These are phyloP conservation scores for Halichondria panicea DNA, from an alignment of 37 sponge, comb jelly and placozoan genomes.

Conservation along the genomic window DNA sequence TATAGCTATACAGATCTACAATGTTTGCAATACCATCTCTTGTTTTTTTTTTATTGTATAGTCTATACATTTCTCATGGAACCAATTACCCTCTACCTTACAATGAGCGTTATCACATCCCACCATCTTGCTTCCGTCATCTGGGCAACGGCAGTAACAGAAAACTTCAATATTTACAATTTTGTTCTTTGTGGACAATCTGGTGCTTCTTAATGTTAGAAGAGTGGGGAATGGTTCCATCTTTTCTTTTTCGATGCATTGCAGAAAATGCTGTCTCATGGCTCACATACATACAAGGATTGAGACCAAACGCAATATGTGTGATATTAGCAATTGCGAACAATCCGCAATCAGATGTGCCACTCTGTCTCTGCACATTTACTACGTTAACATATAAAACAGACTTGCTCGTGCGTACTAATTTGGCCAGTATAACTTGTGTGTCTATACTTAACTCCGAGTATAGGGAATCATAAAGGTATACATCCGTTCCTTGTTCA, in stretches of 20 bases:
- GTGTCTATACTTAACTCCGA: too few species aligned
- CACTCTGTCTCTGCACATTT: not conserved
- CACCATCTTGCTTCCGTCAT: too few species aligned
- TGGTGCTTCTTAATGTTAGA: not conserved
- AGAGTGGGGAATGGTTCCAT: not conserved
- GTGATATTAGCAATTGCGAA: constrained; percentile 15
- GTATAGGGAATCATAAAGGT: constrained; percentile 25
- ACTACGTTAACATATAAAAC: not conserved
- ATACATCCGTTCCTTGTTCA: not conserved
- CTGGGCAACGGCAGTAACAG: not conserved
- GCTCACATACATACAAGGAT: not conserved
- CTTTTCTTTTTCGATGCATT: not conserved
- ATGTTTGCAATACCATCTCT: too few species aligned
- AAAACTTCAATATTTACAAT: not conserved
- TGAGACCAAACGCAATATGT: not conserved
- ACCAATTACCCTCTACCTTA: not conserved
- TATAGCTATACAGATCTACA: too few species aligned
- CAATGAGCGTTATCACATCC: too few species aligned
- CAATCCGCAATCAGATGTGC: not conserved
- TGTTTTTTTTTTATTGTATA: too few species aligned
- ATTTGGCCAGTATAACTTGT: too few species aligned
- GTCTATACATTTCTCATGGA: not conserved
- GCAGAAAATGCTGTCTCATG: not conserved
- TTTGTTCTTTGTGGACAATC: not conserved
- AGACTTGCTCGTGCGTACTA: not conserved